These are phyloP conservation scores for Palythoa heliodiscus DNA, from an alignment of 92 coral and sea anemone genomes.

Conservation along the genomic window DNA sequence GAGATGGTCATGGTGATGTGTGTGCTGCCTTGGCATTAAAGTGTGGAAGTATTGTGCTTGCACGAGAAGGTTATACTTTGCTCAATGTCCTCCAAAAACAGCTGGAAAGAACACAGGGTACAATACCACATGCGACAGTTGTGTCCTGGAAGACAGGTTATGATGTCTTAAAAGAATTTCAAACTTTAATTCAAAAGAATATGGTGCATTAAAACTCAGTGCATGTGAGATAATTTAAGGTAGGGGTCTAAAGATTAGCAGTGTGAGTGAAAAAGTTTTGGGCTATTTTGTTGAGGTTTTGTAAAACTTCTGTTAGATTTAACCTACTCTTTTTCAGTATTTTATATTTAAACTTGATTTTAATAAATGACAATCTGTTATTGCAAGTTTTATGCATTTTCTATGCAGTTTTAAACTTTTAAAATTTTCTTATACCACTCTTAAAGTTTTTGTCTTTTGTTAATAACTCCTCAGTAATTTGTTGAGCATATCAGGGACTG, in stretches of 20 bases:
- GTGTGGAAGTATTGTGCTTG: slow-evolving; percentile 66
- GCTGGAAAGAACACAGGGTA: slow-evolving; percentile 28
- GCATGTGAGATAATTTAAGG: neutral
- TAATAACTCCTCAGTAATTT: too few relatives aligned
- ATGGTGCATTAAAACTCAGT: neutral
- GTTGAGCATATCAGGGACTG: too few relatives aligned
- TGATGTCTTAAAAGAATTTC: slow-evolving; percentile 70
- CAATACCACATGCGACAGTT: slow-evolving; percentile 59
- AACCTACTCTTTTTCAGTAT: too few relatives aligned
- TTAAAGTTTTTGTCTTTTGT: too few relatives aligned
- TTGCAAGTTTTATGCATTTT: too few relatives aligned
- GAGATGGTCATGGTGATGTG: slow-evolving; percentile 92
- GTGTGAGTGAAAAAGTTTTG: too few relatives aligned
- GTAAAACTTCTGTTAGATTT: too few relatives aligned
- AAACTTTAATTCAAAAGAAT: slow-evolving; percentile 47
- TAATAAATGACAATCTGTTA: too few relatives aligned
- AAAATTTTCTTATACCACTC: too few relatives aligned
- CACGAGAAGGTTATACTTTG: slow-evolving; percentile 79
- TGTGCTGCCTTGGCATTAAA: slow-evolving; percentile 76
- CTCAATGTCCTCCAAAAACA: slow-evolving; percentile 55
- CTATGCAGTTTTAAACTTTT: too few relatives aligned
- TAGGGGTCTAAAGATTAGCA: neutral
- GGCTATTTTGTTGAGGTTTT: too few relatives aligned
- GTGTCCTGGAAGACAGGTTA: slow-evolving; percentile 86
- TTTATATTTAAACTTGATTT: too few relatives aligned